Conservation (phyloP, 2,113 vertebrate species). For the Falcunculus frontatus region DNA sequence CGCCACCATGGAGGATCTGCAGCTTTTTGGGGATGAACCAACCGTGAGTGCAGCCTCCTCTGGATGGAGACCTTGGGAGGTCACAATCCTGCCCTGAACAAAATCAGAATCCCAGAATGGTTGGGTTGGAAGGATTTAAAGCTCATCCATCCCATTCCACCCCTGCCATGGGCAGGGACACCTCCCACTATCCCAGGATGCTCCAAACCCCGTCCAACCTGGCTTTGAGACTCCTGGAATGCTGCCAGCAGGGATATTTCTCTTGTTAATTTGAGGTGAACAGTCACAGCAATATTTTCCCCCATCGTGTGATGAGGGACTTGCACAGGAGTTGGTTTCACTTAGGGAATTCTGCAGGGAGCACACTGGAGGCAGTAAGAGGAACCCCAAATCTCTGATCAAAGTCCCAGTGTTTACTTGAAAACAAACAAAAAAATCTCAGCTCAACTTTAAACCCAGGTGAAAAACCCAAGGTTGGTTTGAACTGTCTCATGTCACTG, state of each 20-base stretch:
- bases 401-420: not conserved
- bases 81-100: not conserved
- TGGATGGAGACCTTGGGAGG: not conserved
- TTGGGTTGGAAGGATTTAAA: not conserved
- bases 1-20: slow-evolving; percentile 20
- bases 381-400: not conserved
- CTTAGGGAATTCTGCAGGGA: not conserved
- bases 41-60: not conserved
- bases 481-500: not conserved
- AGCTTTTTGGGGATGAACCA: slow-evolving; percentile 33
- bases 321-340: not conserved
- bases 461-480: not conserved
- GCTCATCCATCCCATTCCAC: not conserved
- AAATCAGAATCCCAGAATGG: too few species aligned
- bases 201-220: not conserved
- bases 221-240: not conserved
- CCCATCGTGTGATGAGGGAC: rapidly evolving
- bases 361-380: not conserved
- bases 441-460: not conserved
- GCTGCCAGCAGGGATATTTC: not conserved
- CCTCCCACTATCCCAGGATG: not conserved
- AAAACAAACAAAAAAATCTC: not conserved
- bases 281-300: not conserved
- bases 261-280: not conserved
- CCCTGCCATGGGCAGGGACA: not conserved